phyloP scores from a whole-genome alignment of 2,888 invertebrate species.

The Phyllotreta cruciferae region DNA sequence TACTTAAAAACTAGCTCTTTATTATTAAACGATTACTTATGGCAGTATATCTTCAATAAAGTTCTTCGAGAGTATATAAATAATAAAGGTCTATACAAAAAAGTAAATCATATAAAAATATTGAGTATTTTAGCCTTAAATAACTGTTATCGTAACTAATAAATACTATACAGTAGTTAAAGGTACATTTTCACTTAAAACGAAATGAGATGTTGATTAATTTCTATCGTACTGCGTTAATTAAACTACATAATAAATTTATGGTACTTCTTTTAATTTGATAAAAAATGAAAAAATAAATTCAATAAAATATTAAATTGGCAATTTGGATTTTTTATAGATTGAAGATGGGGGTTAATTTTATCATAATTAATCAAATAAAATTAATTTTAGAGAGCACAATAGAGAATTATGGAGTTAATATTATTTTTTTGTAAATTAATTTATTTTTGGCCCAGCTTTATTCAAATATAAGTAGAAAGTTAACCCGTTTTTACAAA shows the following conservation, averaged over 20 bases:
- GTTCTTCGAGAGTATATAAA: constrained; percentile 32
- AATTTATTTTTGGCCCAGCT: too few relatives aligned
- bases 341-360: too few relatives aligned
- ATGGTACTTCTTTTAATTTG: constrained; percentile 5
- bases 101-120: constrained; percentile 35
- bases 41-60: constrained; percentile 36
- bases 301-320: too few relatives aligned
- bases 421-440: too few relatives aligned
- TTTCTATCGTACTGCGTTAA: neutral
- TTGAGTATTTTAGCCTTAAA: constrained; percentile 34
- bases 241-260: neutral
- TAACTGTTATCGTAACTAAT: constrained; percentile 29
- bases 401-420: too few relatives aligned
- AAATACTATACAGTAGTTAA: constrained; percentile 33
- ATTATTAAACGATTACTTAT: constrained; percentile 24
- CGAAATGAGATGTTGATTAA: too few relatives aligned
- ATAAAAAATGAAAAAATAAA: too few relatives aligned
- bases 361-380: too few relatives aligned
- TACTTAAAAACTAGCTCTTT: neutral
- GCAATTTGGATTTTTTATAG: too few relatives aligned
- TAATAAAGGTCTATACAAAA: constrained; percentile 37
- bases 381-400: too few relatives aligned
- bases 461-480: too few relatives aligned
- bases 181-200: neutral
- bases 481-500: too few relatives aligned